phyloP scores from a whole-genome alignment of 1,140 invertebrate species.

The Drosophila sproati region DNA sequence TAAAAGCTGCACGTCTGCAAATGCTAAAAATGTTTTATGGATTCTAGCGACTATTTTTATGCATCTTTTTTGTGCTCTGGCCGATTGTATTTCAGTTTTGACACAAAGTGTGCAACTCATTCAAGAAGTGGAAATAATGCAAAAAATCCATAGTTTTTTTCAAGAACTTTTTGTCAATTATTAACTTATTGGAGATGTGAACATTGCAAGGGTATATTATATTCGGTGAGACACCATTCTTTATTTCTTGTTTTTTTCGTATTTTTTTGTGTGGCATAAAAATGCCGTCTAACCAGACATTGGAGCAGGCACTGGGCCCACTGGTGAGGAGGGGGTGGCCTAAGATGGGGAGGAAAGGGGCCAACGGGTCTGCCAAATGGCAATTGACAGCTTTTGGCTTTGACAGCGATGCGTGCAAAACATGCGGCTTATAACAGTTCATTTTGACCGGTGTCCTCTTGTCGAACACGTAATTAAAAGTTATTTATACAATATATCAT shows the following conservation, averaged over 20 bases:
- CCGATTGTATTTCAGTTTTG: neutral
- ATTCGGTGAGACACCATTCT: neutral
- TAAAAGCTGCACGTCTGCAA: constrained; percentile 50
- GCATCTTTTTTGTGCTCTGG: neutral
- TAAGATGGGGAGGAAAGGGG: neutral
- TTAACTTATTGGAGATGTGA: neutral
- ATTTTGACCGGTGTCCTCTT: constrained; percentile 34
- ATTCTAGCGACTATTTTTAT: constrained; percentile 35
- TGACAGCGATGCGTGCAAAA: constrained; percentile 42
- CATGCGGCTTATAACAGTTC: constrained; percentile 55
- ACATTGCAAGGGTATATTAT: neutral
- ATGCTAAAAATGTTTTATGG: constrained; percentile 61
- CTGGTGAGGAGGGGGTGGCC: neutral
- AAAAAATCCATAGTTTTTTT: neutral
- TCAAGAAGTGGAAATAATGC: neutral
- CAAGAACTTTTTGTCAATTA: too few species aligned
- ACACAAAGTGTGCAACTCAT: neutral
- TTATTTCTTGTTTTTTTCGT: neutral
- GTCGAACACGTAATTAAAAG: constrained; percentile 41
- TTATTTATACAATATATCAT: constrained; percentile 22
- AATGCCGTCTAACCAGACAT: constrained; percentile 54
- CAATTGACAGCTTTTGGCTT: constrained; percentile 40
- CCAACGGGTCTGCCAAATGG: constrained; percentile 26
- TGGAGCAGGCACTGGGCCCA: constrained; percentile 23
- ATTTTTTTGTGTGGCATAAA: constrained; percentile 31